Conservation (phyloP, 2,888 invertebrate genomes). For the Temnothorax unifasciatus region DNA sequence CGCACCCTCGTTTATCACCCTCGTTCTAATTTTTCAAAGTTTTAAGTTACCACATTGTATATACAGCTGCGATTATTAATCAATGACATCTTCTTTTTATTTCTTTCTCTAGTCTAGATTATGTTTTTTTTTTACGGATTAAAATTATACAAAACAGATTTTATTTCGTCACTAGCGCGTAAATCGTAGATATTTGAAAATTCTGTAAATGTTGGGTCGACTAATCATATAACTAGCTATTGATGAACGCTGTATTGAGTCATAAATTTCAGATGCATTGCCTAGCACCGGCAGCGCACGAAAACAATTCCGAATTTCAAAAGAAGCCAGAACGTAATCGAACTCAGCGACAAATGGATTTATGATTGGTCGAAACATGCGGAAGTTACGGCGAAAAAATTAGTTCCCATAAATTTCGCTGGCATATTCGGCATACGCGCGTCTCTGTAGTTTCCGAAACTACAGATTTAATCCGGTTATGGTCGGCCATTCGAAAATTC, state of each 20-base stretch:
- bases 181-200: conserved; percentile 12
- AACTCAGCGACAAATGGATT: conserved; percentile 41
- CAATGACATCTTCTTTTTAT: neutral
- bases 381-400: conserved; percentile 44
- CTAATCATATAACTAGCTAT: conserved; percentile 19
- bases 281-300: conserved; percentile 7
- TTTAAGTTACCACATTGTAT: neutral
- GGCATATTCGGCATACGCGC: conserved; percentile 13
- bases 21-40: neutral
- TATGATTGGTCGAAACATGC: conserved; percentile 36
- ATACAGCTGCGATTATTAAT: neutral
- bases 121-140: neutral
- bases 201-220: conserved; percentile 12
- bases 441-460: conserved; percentile 18
- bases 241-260: conserved; percentile 32
- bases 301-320: conserved; percentile 43
- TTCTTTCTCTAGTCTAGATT: neutral
- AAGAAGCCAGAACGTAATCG: conserved; percentile 43
- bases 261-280: conserved; percentile 42
- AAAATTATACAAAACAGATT: neutral
- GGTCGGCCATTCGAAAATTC: conserved; percentile 13
- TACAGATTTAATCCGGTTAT: conserved; percentile 34
- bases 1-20: neutral
- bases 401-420: conserved; percentile 32
- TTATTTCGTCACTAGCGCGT: neutral